Conservation (phyloP, 2,888 invertebrate species). For the Rutpela maculata region DNA sequence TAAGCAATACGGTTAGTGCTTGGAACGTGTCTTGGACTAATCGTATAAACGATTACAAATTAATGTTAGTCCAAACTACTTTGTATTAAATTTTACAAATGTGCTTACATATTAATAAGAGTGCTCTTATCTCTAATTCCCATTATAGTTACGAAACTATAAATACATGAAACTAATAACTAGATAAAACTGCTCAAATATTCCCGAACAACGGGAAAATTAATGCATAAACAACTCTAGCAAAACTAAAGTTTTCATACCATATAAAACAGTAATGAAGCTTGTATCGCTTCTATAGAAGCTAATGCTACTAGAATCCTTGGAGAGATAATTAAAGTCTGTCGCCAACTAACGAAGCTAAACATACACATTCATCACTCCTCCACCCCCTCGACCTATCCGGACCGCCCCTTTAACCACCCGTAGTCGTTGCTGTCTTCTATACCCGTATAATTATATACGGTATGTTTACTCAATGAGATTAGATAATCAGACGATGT, state of each 20-base stretch:
- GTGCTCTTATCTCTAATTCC: constrained; percentile 54
- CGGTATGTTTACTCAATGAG: constrained; percentile 69
- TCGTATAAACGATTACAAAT: neutral
- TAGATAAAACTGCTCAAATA: constrained; percentile 57
- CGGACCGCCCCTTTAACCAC: constrained; percentile 47
- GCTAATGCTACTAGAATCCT: constrained; percentile 69
- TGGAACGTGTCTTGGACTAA: neutral
- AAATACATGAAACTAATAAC: constrained; percentile 62
- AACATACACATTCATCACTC: constrained; percentile 71
- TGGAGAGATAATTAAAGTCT: constrained; percentile 73
- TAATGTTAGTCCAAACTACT: constrained; percentile 26
- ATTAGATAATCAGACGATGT: constrained; percentile 66
- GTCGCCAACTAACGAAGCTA: constrained; percentile 72
- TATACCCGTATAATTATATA: constrained; percentile 69
- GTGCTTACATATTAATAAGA: constrained; percentile 46
- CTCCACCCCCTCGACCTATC: constrained; percentile 47
- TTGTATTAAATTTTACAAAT: neutral
- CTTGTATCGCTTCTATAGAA: constrained; percentile 52
- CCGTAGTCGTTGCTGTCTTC: constrained; percentile 60
- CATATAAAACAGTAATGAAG: constrained; percentile 54
- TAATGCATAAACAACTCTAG: constrained; percentile 45
- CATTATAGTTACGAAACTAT: constrained; percentile 57
- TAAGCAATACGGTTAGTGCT: no score
- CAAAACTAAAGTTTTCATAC: constrained; percentile 48
- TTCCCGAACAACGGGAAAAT: constrained; percentile 46